Evolutionary conservation across 2,888 invertebrate genomes (phyloP).

Genomic region (Sesia apiformis): DNA sequence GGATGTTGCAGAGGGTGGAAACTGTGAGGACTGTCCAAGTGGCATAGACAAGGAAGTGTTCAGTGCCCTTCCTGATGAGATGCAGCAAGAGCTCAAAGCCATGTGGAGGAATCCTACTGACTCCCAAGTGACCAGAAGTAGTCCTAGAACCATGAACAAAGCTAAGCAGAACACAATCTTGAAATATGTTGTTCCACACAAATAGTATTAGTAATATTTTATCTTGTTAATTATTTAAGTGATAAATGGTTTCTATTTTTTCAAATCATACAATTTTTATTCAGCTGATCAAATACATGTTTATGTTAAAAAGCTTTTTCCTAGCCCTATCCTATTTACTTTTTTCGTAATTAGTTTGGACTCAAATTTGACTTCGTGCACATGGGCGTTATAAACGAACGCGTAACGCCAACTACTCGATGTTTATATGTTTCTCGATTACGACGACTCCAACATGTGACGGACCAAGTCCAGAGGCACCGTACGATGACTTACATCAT

Average conservation of each 20-base stretch:
- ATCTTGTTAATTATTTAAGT: conserved; percentile 67
- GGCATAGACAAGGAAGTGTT: conserved; percentile 81
- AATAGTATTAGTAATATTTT: conserved; percentile 74
- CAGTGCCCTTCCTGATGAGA: conserved; percentile 79
- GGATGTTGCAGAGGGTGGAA: conserved; percentile 46
- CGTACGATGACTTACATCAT: no score
- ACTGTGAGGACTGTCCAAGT: conserved; percentile 75
- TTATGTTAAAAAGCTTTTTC: conserved; percentile 47
- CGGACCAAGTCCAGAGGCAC: no score
- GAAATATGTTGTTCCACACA: conserved; percentile 81
- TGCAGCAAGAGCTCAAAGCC: conserved; percentile 83
- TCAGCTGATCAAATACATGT: conserved; percentile 73
- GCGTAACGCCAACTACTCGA: no score
- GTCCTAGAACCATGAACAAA: conserved; percentile 68
- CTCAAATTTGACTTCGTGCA: no score
- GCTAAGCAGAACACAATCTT: conserved; percentile 77
- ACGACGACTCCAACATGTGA: no score
- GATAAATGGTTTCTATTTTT: conserved; percentile 75
- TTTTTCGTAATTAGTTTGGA: no score
- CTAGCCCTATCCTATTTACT: background rate
- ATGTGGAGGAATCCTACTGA: conserved; percentile 76
- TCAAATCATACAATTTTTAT: conserved; percentile 73
- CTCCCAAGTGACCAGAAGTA: conserved; percentile 52
- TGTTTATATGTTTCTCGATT: no score
- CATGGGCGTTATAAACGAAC: no score